A percentile compares a stretch with the other conserved stretches of the same genome.
Evolutionary conservation across 2,113 vertebrate species (phyloP).

Genomic region (Steatornis caripensis): DNA sequence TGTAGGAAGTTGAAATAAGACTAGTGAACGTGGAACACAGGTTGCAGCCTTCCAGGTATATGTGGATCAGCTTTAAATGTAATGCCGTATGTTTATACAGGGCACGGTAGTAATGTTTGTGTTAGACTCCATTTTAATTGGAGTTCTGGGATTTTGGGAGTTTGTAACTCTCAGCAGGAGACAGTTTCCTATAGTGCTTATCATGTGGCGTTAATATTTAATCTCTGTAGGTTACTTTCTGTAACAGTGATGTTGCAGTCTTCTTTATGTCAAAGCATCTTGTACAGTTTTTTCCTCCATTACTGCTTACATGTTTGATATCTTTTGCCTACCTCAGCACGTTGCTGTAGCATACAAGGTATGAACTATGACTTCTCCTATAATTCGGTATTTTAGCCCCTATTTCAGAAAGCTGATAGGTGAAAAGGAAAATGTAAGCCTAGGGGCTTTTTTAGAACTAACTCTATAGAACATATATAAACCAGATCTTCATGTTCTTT

Average conservation of each 20-base stretch:
- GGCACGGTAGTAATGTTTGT: not conserved
- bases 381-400: not conserved
- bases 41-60: not conserved
- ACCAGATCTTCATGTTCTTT: not conserved
- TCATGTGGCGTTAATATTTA: not conserved
- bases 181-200: not conserved
- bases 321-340: not conserved
- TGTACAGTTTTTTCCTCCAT: not conserved
- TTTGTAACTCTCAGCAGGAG: not conserved
- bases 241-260: not conserved
- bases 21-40: not conserved
- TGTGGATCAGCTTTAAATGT: not conserved
- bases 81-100: not conserved
- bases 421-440: not conserved
- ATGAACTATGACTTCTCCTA: not conserved
- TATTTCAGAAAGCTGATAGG: not conserved
- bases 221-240: not conserved
- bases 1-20: not conserved
- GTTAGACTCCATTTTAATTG: not conserved
- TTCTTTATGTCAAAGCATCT: slow-evolving; percentile 5
- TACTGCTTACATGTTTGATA: not conserved
- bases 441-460: not conserved
- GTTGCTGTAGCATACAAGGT: not conserved
- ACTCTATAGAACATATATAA: not conserved
- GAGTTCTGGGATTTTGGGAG: not conserved